phyloP scores from a whole-genome alignment of 1,140 invertebrate species.

The Bombus sylvicola region DNA sequence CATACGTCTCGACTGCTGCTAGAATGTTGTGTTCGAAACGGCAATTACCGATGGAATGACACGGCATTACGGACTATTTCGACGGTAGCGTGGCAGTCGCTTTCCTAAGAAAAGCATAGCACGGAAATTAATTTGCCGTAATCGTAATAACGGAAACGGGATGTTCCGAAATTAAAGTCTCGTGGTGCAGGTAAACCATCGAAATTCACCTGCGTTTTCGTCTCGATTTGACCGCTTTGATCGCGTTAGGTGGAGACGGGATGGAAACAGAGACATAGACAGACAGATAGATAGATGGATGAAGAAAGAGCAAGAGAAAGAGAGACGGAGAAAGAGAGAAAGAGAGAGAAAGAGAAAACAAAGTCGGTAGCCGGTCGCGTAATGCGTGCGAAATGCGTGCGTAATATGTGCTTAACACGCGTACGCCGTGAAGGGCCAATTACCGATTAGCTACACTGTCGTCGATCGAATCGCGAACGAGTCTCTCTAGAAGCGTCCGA shows the following conservation, averaged over 20 bases:
- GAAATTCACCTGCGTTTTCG: not conserved
- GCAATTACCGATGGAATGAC: conserved; percentile 49
- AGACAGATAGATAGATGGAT: no score
- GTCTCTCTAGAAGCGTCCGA: conserved; percentile 15
- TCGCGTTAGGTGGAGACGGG: not conserved
- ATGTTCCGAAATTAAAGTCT: not conserved
- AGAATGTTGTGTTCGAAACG: conserved; percentile 49
- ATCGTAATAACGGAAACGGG: conserved; percentile 46
- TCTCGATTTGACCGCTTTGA: not conserved
- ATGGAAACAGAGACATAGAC: not conserved
- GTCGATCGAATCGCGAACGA: conserved; percentile 65
- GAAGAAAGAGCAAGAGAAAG: not conserved
- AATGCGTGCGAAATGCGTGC: conserved; percentile 65
- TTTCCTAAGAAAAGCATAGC: not conserved
- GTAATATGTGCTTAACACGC: conserved; percentile 73
- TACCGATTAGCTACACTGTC: conserved; percentile 75
- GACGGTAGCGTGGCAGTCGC: conserved; percentile 7
- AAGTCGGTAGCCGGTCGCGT: not conserved
- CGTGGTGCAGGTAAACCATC: not conserved
- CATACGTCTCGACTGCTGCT: conserved; percentile 31
- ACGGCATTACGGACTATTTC: conserved; percentile 36
- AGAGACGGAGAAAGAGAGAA: not conserved
- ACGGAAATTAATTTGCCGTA: conserved; percentile 52
- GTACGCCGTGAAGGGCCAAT: conserved; percentile 71
- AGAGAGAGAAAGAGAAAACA: not conserved